Base-by-base conservation (phyloP, 2,797 vertebrate genomes). In the Typhlichthys subterraneus region DNA sequence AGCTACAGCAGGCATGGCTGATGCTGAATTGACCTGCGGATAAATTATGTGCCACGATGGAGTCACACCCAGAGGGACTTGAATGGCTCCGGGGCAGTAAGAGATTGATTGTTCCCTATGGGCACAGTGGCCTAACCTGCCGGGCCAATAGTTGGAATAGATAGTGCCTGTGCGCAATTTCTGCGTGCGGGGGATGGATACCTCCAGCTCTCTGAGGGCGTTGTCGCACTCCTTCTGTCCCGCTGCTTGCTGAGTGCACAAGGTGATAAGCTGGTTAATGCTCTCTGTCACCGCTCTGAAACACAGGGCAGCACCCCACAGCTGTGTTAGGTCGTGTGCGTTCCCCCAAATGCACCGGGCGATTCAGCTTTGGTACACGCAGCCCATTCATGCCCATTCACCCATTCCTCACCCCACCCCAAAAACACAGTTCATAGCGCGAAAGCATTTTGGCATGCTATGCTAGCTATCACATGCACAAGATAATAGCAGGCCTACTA, bases 211-310 rank as follows among this genome's bases (percentile, higher is more conserved):
- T 77, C 97, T 93, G 75, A 99, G 91, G 59, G 97, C 97, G 0
- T 99, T 99, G 84, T 99, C 97, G 83, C 97, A 99, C 84, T 99
- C 97, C 85, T 95, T 99, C 90, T 99, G 97, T 72, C 97, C 97
- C 0, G 97, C 97, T 49, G 97, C 97, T 86, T 99, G 97, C 74
- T 98, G 97, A 45, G 97, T 98, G 59, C 97, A 99, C 82, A 99
- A 85, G 0, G 95, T 98, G 90, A 99, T 99, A 76, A 99, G 94
- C 84, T 99, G 97, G 84, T 99, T 99, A 90, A 99, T 99, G 73
- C 97, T 98, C 88, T 99, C 97, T 0, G 97, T 99, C 86, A 99
- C 97, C 11, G 97, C 96, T 90, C 97, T 99, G 89, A 48, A 75
- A 92, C 56, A 91, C 76, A 90, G 63, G 65, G 72, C 57, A 68